phyloP scores from a whole-genome alignment of 1,140 invertebrate species.

The Neuroterus valhalla region DNA sequence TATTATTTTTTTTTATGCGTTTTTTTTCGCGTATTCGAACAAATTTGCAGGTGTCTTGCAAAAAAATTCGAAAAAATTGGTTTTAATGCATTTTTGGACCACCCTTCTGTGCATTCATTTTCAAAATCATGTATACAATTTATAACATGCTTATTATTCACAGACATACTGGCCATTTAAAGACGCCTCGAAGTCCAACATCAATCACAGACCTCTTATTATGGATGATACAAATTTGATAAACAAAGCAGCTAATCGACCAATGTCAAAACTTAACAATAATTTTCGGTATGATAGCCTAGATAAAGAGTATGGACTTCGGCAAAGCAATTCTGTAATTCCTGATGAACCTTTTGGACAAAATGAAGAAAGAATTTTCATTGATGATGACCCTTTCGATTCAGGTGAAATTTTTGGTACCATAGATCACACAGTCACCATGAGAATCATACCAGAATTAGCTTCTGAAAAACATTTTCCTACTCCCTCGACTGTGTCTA shows the following conservation, averaged over 20 bases:
- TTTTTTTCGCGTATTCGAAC: too few relatives aligned
- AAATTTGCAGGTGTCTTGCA: too few relatives aligned
- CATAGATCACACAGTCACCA: slow-evolving; percentile 35
- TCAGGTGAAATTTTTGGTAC: slow-evolving; percentile 41
- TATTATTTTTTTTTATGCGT: too few relatives aligned
- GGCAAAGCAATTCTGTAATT: slow-evolving; percentile 64
- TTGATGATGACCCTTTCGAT: slow-evolving; percentile 62
- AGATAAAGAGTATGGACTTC: slow-evolving; percentile 57
- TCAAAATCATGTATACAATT: neutral
- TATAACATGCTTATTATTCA: slow-evolving; percentile 15
- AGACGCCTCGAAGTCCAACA: slow-evolving; percentile 45
- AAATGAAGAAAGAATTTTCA: slow-evolving; percentile 71
- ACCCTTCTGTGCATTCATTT: too few relatives aligned
- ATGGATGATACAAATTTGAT: slow-evolving; percentile 38
- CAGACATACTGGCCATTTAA: slow-evolving; percentile 75
- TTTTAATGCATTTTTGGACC: too few relatives aligned
- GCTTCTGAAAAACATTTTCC: neutral
- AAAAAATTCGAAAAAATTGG: too few relatives aligned
- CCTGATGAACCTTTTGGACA: slow-evolving; percentile 69
- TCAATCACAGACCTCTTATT: slow-evolving; percentile 55
- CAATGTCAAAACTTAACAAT: slow-evolving; percentile 44
- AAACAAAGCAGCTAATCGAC: slow-evolving; percentile 44
- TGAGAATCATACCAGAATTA: slow-evolving; percentile 35
- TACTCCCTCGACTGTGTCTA: neutral
- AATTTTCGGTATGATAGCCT: slow-evolving; percentile 55